These are phyloP conservation scores for Belonocnema kinseyi DNA, from an alignment of 1,140 invertebrate genomes.

Conservation along the genomic window DNA sequence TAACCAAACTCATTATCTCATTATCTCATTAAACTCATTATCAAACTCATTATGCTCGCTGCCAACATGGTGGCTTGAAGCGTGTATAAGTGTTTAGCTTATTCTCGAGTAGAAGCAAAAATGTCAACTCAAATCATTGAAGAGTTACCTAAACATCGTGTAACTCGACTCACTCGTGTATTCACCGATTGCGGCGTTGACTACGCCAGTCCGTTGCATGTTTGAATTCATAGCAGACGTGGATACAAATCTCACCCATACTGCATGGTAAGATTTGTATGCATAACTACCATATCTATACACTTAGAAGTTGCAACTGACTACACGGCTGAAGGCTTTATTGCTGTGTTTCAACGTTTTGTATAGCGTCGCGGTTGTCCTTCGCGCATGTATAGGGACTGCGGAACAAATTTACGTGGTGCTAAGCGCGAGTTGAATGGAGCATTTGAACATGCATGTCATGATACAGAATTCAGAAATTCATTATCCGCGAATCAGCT, in stretches of 20 bases:
- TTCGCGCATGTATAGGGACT: constrained; percentile 57
- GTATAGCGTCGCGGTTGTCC: constrained; percentile 53
- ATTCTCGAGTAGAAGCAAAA: neutral
- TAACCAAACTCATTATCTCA: constrained; percentile 22
- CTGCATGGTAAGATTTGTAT: constrained; percentile 46
- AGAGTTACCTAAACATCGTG: constrained; percentile 7
- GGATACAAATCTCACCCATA: constrained; percentile 42
- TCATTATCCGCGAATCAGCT: too few relatives aligned
- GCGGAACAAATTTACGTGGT: constrained; percentile 54
- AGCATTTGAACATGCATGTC: neutral
- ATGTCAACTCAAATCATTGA: constrained; percentile 26
- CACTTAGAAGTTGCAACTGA: constrained; percentile 65
- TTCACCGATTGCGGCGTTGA: constrained; percentile 55
- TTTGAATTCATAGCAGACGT: constrained; percentile 45
- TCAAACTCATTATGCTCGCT: neutral
- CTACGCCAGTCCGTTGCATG: constrained; percentile 59
- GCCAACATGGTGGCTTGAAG: constrained; percentile 11
- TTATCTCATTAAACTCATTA: too few relatives aligned
- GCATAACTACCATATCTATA: constrained; percentile 54
- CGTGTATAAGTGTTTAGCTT: constrained; percentile 23
- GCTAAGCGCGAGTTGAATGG: constrained; percentile 38
- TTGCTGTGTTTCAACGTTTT: constrained; percentile 63
- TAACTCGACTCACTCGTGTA: neutral
- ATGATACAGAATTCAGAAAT: neutral
- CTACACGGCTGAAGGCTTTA: constrained; percentile 58